phyloP scores from a whole-genome alignment of 2,888 invertebrate genomes.

The Oscheius myriophilus region DNA sequence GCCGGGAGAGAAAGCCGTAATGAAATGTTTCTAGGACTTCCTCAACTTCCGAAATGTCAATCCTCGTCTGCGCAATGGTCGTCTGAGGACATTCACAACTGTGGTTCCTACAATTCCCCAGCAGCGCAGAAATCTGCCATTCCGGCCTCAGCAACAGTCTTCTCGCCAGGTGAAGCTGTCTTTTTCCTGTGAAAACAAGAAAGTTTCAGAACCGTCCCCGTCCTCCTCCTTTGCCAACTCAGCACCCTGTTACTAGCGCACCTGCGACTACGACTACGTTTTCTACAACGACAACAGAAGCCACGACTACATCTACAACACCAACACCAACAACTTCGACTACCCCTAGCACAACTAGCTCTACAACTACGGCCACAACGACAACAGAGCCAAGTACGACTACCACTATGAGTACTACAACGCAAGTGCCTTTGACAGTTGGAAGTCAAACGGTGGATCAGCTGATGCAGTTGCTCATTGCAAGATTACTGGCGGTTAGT shows the following conservation, averaged over 20 bases:
- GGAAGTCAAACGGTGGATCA: too few species aligned
- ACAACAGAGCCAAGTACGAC: not conserved
- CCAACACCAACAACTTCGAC: constrained; percentile 1
- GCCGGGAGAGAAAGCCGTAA: too few species aligned
- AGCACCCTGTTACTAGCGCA: too few species aligned
- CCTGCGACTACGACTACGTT: not conserved
- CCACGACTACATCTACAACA: not conserved
- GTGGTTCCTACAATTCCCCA: too few species aligned
- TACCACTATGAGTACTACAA: not conserved
- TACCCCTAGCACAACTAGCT: not conserved
- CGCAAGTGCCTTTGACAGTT: too few species aligned
- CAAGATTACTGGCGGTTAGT: too few species aligned
- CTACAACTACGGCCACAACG: constrained; percentile 1
- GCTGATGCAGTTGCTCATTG: too few species aligned
- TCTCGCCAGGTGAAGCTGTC: not conserved
- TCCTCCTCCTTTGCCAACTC: not conserved
- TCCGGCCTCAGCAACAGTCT: not conserved
- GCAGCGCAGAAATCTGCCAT: too few species aligned
- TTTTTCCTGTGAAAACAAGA: not conserved
- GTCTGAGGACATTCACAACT: too few species aligned
- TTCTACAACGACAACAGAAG: not conserved
- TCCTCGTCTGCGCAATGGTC: too few species aligned
- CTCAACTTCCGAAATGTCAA: too few species aligned
- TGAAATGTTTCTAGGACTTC: too few species aligned
- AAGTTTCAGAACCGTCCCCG: not conserved